A percentile compares a stretch with the other conserved stretches of the same genome.
Conservation (phyloP, 2,888 invertebrate genomes). For the Machimus atricapillus region DNA sequence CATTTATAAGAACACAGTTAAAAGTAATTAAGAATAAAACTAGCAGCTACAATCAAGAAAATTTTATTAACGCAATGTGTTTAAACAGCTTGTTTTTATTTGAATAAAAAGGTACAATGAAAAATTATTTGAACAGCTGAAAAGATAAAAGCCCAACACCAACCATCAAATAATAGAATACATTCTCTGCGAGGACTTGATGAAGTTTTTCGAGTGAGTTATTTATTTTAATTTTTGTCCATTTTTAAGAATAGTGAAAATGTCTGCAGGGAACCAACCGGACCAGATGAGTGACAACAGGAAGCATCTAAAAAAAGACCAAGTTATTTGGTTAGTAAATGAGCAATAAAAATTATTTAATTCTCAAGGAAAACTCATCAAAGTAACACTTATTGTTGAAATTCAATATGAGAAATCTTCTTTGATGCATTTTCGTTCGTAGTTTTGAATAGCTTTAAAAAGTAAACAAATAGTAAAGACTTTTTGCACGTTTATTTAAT, state of each 20-base stretch:
- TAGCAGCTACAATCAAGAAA: background rate
- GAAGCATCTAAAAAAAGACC: conserved; percentile 27
- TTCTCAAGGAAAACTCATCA: background rate
- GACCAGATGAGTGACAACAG: background rate
- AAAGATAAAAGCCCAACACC: conserved; percentile 24
- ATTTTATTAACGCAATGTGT: background rate
- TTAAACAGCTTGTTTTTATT: background rate
- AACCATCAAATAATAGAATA: background rate
- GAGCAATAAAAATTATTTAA: background rate
- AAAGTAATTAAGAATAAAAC: background rate
- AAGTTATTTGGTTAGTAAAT: conserved; percentile 18
- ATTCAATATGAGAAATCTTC: background rate
- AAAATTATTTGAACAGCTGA: background rate
- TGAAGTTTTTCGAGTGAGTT: background rate
- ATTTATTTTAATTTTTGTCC: background rate
- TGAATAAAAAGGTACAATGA: background rate
- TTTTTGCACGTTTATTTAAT: background rate
- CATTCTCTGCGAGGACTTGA: background rate
- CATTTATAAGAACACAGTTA: background rate
- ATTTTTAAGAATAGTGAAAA: background rate
- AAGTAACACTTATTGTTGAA: background rate
- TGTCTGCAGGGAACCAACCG: background rate
- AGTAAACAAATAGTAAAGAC: background rate
- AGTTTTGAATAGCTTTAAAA: background rate
- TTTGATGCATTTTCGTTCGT: background rate